Conservation (phyloP, 2,888 invertebrate genomes). For the Caenorhabditis wallacei region DNA sequence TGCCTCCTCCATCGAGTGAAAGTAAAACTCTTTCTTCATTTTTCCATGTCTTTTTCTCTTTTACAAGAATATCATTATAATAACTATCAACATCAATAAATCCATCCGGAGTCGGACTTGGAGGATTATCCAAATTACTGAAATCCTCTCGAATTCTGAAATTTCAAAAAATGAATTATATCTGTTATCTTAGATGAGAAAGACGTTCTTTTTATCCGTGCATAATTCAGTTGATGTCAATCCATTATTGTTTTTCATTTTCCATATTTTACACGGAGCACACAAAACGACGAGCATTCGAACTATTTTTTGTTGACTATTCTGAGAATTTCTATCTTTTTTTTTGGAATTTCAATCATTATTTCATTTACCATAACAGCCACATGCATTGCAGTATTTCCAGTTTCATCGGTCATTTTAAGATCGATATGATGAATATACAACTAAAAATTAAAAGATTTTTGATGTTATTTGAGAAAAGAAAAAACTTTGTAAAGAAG, state of each 20-base stretch:
- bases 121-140: constrained; percentile 39
- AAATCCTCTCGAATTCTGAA: constrained; percentile 64
- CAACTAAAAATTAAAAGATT: constrained; percentile 34
- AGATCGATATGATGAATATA: constrained; percentile 63
- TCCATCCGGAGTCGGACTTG: constrained; percentile 41
- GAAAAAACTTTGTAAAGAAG: constrained; percentile 54
- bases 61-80: constrained; percentile 44
- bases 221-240: constrained; percentile 56
- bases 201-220: constrained; percentile 42
- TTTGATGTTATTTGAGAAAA: not conserved
- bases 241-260: constrained; percentile 64
- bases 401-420: constrained; percentile 60
- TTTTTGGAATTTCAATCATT: constrained; percentile 12
- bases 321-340: constrained; percentile 32
- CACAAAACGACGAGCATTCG: constrained; percentile 67
- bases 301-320: constrained; percentile 57
- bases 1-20: constrained; percentile 71
- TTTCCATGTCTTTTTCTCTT: constrained; percentile 59
- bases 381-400: constrained; percentile 70
- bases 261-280: constrained; percentile 66
- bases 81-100: constrained; percentile 49
- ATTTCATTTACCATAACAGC: constrained; percentile 60
- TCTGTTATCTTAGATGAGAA: not conserved
- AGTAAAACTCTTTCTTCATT: constrained; percentile 61
- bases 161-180: not conserved